Percentiles rank a stretch among this genome's conserved stretches.
Evolutionary conservation across 1,140 invertebrate species (phyloP).

Genomic region (Luehdorfia chinensis): DNA sequence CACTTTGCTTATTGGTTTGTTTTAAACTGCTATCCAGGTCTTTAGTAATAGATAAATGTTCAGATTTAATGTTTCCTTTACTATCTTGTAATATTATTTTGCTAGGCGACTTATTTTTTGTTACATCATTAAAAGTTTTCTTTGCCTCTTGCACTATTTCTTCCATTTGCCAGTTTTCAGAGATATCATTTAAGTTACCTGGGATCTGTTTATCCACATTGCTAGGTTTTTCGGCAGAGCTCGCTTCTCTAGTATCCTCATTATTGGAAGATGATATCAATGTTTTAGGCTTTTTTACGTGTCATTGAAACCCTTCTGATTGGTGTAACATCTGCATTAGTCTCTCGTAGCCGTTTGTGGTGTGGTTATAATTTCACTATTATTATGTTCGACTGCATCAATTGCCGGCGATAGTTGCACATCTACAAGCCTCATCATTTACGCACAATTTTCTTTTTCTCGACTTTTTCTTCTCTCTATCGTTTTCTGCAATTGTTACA

Average conservation of each 20-base stretch:
- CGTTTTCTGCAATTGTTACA: constrained; percentile 16
- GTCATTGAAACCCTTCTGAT: constrained; percentile 27
- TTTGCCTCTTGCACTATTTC: constrained; percentile 8
- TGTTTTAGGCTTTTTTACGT: constrained; percentile 49
- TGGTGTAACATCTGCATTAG: constrained; percentile 30
- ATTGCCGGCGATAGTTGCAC: not conserved
- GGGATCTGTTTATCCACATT: no score
- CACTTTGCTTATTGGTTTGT: no score
- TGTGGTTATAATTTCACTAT: constrained; percentile 6
- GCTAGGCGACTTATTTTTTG: not conserved
- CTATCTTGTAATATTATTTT: not conserved
- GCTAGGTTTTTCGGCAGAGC: not conserved
- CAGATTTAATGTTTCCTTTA: not conserved
- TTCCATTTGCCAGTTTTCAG: constrained; percentile 9
- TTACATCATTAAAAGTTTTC: constrained; percentile 6
- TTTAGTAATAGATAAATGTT: constrained; percentile 8
- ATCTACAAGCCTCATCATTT: constrained; percentile 15
- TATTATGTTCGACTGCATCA: constrained; percentile 1
- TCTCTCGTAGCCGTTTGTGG: constrained; percentile 8
- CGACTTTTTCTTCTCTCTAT: constrained; percentile 24
- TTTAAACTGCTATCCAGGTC: not conserved
- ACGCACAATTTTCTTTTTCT: constrained; percentile 34
- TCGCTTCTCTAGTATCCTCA: no score
- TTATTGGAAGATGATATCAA: not conserved
- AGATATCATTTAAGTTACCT: not conserved